Conservation (phyloP, 1,140 invertebrate species). For the Macrobrachium nipponense region DNA sequence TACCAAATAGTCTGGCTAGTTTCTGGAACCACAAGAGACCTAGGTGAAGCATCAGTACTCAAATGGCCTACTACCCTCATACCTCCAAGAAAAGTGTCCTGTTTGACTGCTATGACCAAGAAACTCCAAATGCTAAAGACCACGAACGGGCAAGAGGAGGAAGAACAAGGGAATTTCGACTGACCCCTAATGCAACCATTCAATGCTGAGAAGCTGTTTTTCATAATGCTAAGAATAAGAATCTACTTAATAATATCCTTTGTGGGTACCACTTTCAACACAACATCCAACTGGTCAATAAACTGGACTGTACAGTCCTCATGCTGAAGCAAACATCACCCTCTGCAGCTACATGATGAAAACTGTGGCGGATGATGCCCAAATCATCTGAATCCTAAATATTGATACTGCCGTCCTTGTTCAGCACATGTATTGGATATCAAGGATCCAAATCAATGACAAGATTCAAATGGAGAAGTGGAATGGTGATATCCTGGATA, state of each 20-base stretch:
- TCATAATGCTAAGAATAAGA: too few relatives aligned
- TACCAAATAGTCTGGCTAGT: constrained; percentile 21
- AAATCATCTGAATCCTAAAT: background rate
- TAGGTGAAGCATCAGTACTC: constrained; percentile 2
- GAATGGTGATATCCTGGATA: background rate
- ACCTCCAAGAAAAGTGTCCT: background rate
- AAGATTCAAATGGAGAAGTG: background rate
- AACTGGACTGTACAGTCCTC: too few relatives aligned
- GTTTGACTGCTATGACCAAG: too few relatives aligned
- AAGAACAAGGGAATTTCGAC: too few relatives aligned
- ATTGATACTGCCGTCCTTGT: background rate
- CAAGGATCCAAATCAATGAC: background rate
- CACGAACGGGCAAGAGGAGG: too few relatives aligned
- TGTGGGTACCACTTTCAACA: too few relatives aligned
- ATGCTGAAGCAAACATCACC: too few relatives aligned
- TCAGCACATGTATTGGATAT: background rate
- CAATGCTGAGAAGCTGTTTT: too few relatives aligned
- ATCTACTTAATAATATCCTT: too few relatives aligned
- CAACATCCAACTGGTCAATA: too few relatives aligned
- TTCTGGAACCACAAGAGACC: background rate
- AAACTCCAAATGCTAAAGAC: too few relatives aligned
- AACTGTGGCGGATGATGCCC: background rate
- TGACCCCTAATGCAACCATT: too few relatives aligned
- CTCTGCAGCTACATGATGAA: background rate
- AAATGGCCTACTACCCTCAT: background rate